Evolutionary conservation across 2,888 invertebrate genomes (phyloP).

Genomic region (Calliscelio sp.): DNA sequence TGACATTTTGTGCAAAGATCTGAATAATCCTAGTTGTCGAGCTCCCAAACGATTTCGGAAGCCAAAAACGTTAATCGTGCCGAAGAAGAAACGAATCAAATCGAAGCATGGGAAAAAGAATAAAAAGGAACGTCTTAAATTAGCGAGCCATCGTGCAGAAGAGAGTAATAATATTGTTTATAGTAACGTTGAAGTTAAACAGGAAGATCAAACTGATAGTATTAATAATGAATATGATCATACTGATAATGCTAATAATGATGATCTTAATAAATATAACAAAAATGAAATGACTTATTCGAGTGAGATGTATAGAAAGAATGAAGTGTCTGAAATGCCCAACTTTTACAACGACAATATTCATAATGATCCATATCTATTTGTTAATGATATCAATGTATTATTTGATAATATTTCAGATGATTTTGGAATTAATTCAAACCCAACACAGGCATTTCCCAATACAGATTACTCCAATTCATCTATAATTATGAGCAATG

Average conservation of each 20-base stretch:
- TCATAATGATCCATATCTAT: constrained; percentile 50
- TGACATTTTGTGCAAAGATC: constrained; percentile 60
- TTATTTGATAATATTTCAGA: constrained; percentile 63
- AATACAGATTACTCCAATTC: constrained; percentile 59
- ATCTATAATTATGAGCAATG: constrained; percentile 59
- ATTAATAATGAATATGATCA: no score
- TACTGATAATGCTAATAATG: no score
- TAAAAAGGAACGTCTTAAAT: no score
- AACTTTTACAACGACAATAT: constrained; percentile 50
- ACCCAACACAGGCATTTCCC: constrained; percentile 51
- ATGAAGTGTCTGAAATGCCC: constrained; percentile 41
- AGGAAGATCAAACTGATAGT: constrained; percentile 1
- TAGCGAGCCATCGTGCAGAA: constrained; percentile 23
- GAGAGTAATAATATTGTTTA: constrained; percentile 7
- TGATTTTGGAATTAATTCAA: constrained; percentile 52
- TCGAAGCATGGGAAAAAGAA: constrained; percentile 44
- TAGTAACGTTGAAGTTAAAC: neutral
- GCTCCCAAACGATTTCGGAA: constrained; percentile 63
- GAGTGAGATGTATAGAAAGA: constrained; percentile 47
- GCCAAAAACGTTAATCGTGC: constrained; percentile 27
- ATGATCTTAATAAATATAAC: constrained; percentile 28
- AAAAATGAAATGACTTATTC: constrained; percentile 44
- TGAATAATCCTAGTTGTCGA: constrained; percentile 62
- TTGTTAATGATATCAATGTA: constrained; percentile 54
- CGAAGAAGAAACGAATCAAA: constrained; percentile 36